Base-by-base conservation (phyloP, 2,888 invertebrate species). In the Drosophila mettleri region DNA sequence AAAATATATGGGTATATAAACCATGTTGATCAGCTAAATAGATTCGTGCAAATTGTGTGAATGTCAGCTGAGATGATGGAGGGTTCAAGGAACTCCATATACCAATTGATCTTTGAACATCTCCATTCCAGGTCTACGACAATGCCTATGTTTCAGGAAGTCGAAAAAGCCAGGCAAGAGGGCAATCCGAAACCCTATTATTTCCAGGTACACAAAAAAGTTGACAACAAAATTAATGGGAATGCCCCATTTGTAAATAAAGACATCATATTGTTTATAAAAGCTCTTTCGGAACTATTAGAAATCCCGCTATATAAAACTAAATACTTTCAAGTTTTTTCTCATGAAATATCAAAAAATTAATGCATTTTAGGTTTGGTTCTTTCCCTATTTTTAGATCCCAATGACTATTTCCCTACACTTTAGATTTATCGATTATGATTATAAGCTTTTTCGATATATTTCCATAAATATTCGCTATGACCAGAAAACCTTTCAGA, bases 31-130 rank as follows among this genome's bases (percentile, higher is more conserved):
- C 36, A 4, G 38, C 36, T 22, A 38, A n/a, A 33, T 31, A 29
- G 29, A 41, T 41, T n/a, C 22, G 10, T n/a, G n/a, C 10, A 3
- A 18, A 53, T 29, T 6, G 36, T 38, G 27, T 36, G 18, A 52
- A 22, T 49, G 31, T 34, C 22, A 49, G 22, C 33, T n/a, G 24
- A 16, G 24, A 36, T 48, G 14, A 31, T 20, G 20, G 2, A 1
- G 16, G 29, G 46, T 48, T 48, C 46, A 31, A 31, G 14, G 31
- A 48, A 48, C 46, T 48, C 46, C 1, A 27, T 9, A 27, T 16
- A 10, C 24, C 1, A 16, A n/a, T 24, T 27, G 16, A n/a, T 24
- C 43, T 24, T 24, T 24, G n/a, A 14, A 43, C 9, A 43, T 16
- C 43, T 43, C 3, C 10, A 39, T 39, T 41, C 41, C 22, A 22